phyloP scores from a whole-genome alignment of 2,888 invertebrate species.

The Micropterix aruncella region DNA sequence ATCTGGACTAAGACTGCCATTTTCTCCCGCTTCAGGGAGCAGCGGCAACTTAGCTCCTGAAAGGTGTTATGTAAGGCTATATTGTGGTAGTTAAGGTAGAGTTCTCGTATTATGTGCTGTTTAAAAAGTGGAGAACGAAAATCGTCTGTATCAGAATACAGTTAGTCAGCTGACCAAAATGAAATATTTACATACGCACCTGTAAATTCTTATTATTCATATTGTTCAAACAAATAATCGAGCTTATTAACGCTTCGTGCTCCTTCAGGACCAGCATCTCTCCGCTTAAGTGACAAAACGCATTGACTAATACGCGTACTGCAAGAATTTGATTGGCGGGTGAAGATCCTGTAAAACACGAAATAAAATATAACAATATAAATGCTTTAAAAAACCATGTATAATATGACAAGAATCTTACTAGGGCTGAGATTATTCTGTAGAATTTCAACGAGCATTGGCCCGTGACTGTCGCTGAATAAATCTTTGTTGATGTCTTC shows the following conservation, averaged over 20 bases:
- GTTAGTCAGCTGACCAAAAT: no score
- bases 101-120: no score
- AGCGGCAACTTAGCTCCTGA: no score
- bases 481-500: slow-evolving; percentile 38
- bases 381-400: no score
- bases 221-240: slow-evolving; percentile 35
- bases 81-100: no score
- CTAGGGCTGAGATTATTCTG: slow-evolving; percentile 16
- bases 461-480: slow-evolving; percentile 28
- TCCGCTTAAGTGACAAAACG: slow-evolving; percentile 55
- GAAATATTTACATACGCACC: slow-evolving; percentile 24
- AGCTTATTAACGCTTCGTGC: slow-evolving; percentile 39
- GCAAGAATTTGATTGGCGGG: slow-evolving; percentile 66
- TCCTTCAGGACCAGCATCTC: slow-evolving; percentile 45
- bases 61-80: no score
- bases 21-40: no score
- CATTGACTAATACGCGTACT: slow-evolving; percentile 68
- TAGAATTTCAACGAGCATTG: slow-evolving; percentile 25
- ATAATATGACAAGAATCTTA: no score
- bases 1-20: no score
- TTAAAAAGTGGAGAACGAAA: no score
- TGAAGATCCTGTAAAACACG: slow-evolving; percentile 33
- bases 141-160: no score
- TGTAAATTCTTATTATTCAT: slow-evolving; percentile 48
- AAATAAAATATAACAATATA: no score